Evolutionary conservation across 1,140 invertebrate genomes (phyloP).

Genomic region (Aleiodes sp.): DNA sequence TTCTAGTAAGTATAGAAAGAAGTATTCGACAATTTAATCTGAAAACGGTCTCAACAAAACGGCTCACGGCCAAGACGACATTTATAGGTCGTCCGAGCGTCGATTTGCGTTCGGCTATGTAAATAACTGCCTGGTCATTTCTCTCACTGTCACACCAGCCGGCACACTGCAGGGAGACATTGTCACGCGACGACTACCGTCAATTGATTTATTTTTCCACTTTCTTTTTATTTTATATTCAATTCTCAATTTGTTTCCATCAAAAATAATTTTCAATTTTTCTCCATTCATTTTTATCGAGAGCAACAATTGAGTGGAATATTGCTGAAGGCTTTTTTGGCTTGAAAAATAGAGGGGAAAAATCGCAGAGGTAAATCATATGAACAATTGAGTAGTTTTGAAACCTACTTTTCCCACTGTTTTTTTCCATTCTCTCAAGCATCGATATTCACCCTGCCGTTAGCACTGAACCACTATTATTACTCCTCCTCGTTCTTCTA

Average conservation of each 20-base stretch:
- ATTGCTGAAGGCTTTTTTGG: constrained; percentile 2
- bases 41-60: constrained; percentile 19
- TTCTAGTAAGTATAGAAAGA: too few relatives aligned
- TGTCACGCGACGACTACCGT: constrained; percentile 18
- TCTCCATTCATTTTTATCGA: background rate
- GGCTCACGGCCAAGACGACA: constrained; percentile 43
- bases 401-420: background rate
- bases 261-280: background rate
- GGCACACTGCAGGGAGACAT: background rate
- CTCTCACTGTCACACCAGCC: constrained; percentile 29
- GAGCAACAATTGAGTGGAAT: background rate
- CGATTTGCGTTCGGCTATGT: constrained; percentile 30
- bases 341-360: background rate
- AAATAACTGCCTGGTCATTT: constrained; percentile 30
- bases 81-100: constrained; percentile 49
- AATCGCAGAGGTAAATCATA: background rate
- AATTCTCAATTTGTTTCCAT: constrained; percentile 38
- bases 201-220: constrained; percentile 15
- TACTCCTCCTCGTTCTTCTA: background rate
- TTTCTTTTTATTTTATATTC: constrained; percentile 26
- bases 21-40: constrained; percentile 1
- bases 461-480: background rate
- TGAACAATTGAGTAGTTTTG: constrained; percentile 6
- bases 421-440: background rate
- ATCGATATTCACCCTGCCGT: background rate